Conservation (phyloP, 2,113 vertebrate genomes). For the Actenoides lindsayi region DNA sequence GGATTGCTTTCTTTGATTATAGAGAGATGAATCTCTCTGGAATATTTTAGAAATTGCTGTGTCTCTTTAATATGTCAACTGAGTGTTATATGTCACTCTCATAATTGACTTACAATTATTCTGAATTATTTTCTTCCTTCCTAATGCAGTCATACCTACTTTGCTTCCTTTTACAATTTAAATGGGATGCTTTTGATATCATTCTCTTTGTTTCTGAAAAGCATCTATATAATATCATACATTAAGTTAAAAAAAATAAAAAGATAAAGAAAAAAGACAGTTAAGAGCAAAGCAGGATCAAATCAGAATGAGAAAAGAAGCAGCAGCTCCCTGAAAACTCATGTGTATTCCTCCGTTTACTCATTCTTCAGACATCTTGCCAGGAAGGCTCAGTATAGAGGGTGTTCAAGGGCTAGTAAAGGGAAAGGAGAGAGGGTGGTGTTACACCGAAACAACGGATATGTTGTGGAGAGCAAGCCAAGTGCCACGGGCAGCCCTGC, state of each 20-base stretch:
- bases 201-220: not conserved
- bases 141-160: not conserved
- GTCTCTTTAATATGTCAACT: not conserved
- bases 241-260: not conserved
- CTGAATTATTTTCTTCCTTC: not conserved
- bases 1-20: not conserved
- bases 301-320: not conserved
- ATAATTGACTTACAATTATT: not conserved
- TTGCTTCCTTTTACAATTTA: not conserved
- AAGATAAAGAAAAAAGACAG: accelerated
- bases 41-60: not conserved
- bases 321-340: not conserved
- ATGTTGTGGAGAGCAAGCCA: not conserved
- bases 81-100: not conserved
- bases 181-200: not conserved
- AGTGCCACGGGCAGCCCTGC: constrained; percentile 24
- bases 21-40: not conserved
- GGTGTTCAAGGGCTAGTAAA: not conserved
- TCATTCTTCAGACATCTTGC: not conserved
- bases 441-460: not conserved
- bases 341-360: not conserved
- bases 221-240: not conserved
- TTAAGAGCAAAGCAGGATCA: not conserved
- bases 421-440: not conserved
- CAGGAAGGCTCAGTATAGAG: not conserved